Conservation (phyloP, 1,140 invertebrate species). For the Scaptomyza montana region DNA sequence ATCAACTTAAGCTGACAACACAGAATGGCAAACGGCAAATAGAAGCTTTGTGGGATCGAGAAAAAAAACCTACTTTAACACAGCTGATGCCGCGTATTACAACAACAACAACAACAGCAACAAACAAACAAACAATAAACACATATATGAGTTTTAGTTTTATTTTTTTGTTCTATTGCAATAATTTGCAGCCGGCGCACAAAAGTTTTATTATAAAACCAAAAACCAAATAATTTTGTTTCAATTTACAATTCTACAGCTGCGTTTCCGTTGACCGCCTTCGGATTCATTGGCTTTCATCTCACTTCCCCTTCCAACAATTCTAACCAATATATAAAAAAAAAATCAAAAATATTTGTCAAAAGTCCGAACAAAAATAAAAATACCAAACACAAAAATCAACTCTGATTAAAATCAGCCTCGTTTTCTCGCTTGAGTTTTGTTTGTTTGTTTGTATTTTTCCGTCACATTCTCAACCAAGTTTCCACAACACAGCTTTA, state of each 20-base stretch:
- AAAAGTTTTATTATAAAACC: constrained; percentile 2
- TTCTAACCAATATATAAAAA: not conserved
- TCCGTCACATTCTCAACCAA: constrained; percentile 67
- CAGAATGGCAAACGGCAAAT: not conserved
- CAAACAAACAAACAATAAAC: constrained; percentile 22
- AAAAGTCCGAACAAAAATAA: not conserved
- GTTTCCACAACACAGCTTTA: constrained; percentile 61
- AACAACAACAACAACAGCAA: constrained; percentile 19
- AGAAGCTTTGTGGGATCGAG: not conserved
- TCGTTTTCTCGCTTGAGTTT: constrained; percentile 39
- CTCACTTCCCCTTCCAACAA: not conserved
- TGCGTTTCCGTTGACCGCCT: constrained; percentile 69
- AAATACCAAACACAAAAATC: not conserved
- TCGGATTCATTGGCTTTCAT: constrained; percentile 58
- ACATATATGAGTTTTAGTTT: constrained; percentile 29
- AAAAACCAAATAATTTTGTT: constrained; percentile 32
- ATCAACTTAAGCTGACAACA: constrained; percentile 30
- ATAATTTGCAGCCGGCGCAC: constrained; percentile 32
- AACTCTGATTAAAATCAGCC: constrained; percentile 65
- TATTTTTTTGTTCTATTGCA: constrained; percentile 18
- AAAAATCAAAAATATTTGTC: constrained; percentile 7
- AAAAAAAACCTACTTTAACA: constrained; percentile 32
- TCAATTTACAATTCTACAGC: constrained; percentile 36
- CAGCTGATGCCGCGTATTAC: constrained; percentile 60
- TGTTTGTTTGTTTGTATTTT: constrained; percentile 53